phyloP scores from a whole-genome alignment of 2,888 invertebrate species.

The Drosophila meridionalis region DNA sequence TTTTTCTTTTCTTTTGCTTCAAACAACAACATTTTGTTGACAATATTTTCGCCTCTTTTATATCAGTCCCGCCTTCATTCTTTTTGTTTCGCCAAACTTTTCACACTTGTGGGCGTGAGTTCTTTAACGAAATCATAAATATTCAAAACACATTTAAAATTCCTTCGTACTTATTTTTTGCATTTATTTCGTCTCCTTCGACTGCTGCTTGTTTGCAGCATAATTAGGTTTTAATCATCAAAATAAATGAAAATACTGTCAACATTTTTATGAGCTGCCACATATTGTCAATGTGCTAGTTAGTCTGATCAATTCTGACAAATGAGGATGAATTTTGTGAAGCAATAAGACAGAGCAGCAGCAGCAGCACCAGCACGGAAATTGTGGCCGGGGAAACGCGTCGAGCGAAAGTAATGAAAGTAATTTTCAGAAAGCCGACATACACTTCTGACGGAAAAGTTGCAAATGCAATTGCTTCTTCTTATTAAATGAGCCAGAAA shows the following conservation, averaged over 20 bases:
- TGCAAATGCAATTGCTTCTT: conserved; percentile 16
- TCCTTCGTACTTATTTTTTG: conserved; percentile 40
- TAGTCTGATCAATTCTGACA: conserved; percentile 68
- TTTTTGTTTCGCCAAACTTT: conserved; percentile 47
- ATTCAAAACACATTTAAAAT: conserved; percentile 81
- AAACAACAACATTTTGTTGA: conserved; percentile 75
- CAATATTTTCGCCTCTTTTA: conserved; percentile 60
- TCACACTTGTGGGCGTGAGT: conserved; percentile 49
- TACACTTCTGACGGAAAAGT: conserved; percentile 3
- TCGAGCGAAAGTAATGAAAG: conserved; percentile 42
- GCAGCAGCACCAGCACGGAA: background rate
- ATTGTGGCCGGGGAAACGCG: background rate
- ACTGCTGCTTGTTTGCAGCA: conserved; percentile 28
- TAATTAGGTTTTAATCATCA: conserved; percentile 79
- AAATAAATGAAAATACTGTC: conserved; percentile 37
- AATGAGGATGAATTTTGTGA: conserved; percentile 52
- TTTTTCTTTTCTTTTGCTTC: conserved; percentile 30
- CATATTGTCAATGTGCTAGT: conserved; percentile 20
- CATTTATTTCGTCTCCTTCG: conserved; percentile 2
- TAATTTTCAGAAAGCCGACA: conserved; percentile 44
- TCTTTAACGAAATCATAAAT: conserved; percentile 67
- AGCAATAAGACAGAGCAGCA: conserved; percentile 16
- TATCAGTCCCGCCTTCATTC: conserved; percentile 35
- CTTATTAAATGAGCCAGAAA: conserved; percentile 16
- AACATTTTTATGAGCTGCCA: conserved; percentile 36